A percentile compares a stretch with the other conserved stretches of the same genome.
Conservation (phyloP, 2,113 vertebrate genomes). For the Tichodroma muraria region DNA sequence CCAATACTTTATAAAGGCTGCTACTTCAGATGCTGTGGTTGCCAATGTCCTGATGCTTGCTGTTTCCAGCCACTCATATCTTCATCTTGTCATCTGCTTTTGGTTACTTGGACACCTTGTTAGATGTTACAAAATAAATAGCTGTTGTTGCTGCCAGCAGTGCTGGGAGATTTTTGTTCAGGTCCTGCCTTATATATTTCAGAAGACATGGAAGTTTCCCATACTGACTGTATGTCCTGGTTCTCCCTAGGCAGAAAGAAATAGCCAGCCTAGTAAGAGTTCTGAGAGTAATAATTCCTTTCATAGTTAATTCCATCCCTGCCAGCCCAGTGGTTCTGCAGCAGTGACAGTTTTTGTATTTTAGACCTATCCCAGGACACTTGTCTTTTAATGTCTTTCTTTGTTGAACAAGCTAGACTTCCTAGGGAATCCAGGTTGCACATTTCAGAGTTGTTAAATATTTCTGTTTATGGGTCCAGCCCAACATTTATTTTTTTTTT, state of each 20-base stretch:
- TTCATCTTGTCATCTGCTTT: neutral
- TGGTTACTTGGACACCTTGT: neutral
- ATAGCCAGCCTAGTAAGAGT: neutral
- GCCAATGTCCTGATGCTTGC: neutral
- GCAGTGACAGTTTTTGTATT: neutral
- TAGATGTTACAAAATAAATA: neutral
- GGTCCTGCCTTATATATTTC: neutral
- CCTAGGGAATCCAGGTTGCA: neutral
- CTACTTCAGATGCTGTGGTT: neutral
- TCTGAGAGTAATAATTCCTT: neutral
- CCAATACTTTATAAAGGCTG: neutral
- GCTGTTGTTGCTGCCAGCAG: neutral
- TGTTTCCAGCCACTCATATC: neutral
- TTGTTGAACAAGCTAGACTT: neutral
- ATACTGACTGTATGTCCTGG: neutral
- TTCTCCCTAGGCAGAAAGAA: neutral
- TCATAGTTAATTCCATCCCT: neutral
- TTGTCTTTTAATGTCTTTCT: neutral
- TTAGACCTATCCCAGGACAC: neutral
- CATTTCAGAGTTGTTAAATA: neutral
- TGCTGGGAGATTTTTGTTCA: neutral
- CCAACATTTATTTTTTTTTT: neutral
- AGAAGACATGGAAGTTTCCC: neutral
- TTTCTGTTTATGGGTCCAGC: neutral
- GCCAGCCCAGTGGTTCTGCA: neutral